Evolutionary conservation across 1,140 invertebrate genomes (phyloP).

Genomic region (Drosophila athabasca): DNA sequence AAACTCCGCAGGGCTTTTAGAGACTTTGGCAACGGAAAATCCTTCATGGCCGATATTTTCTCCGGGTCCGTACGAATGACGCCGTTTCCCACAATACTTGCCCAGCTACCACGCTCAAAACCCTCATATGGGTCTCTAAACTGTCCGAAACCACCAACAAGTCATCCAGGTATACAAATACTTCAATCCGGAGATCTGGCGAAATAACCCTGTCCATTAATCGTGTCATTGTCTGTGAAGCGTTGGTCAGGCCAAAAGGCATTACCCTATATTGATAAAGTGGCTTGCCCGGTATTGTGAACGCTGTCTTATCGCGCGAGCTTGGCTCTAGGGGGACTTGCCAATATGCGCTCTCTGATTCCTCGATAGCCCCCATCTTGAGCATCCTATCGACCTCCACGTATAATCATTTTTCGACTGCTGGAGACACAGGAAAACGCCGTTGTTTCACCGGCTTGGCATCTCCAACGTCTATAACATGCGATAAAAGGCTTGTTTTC

Average conservation of each 20-base stretch:
- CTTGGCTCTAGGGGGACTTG: not conserved
- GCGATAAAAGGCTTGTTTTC: not conserved
- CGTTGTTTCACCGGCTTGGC: slow-evolving; percentile 60
- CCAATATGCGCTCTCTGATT: slow-evolving; percentile 31
- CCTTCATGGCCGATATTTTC: not conserved
- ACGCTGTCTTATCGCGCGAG: not conserved
- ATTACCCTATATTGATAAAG: slow-evolving; percentile 1
- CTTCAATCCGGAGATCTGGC: not conserved
- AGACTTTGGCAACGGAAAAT: slow-evolving; percentile 3
- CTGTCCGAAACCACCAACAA: slow-evolving; percentile 2
- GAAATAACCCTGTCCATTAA: slow-evolving; percentile 12
- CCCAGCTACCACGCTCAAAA: too few species aligned
- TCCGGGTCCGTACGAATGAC: not conserved
- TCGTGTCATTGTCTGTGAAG: slow-evolving; percentile 1
- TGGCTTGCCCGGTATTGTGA: not conserved
- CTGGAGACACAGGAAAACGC: slow-evolving; percentile 54
- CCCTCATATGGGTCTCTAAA: slow-evolving; percentile 3
- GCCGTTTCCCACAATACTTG: not conserved
- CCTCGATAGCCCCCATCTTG: slow-evolving; percentile 50
- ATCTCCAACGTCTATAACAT: slow-evolving; percentile 34
- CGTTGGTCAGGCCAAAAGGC: slow-evolving; percentile 3
- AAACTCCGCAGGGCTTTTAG: not conserved
- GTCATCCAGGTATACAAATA: slow-evolving; percentile 1
- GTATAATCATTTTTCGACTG: slow-evolving; percentile 46
- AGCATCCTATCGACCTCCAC: slow-evolving; percentile 53